A percentile compares a stretch with the other conserved stretches of the same genome.
Conservation (phyloP, 2,113 vertebrate genomes). For the Paedocypris sp. region DNA sequence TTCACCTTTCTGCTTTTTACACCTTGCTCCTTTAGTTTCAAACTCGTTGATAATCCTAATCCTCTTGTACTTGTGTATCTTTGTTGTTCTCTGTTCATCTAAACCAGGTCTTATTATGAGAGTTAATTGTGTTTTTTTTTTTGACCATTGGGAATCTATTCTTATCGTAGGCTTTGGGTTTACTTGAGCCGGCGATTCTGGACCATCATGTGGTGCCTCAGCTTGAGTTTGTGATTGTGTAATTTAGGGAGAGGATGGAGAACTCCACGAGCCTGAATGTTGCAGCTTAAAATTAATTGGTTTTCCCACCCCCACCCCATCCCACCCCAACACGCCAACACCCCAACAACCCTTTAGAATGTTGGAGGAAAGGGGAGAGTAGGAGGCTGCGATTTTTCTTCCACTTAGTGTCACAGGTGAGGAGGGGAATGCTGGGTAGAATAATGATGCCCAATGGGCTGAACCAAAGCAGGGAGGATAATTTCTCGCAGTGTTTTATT, state of each 20-base stretch:
- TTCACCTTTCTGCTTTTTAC: too few relatives aligned
- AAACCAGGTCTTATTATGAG: too few relatives aligned
- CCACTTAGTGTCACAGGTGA: conserved; percentile 42
- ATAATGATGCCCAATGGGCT: conserved; percentile 30
- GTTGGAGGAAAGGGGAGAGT: conserved; percentile 13
- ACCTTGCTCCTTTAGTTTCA: too few relatives aligned
- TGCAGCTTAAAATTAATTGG: conserved; percentile 48
- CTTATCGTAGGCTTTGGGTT: too few relatives aligned
- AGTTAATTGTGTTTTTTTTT: too few relatives aligned
- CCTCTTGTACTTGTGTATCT: too few relatives aligned
- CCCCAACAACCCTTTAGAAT: conserved; percentile 12
- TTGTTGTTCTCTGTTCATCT: too few relatives aligned
- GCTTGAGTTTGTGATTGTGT: conserved; percentile 36
- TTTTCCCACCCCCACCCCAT: conserved; percentile 26
- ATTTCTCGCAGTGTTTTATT: conserved; percentile 36
- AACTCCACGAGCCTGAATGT: conserved; percentile 33
- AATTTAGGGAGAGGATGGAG: conserved; percentile 39
- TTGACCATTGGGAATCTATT: too few relatives aligned
- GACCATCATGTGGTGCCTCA: not conserved
- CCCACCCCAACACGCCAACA: too few relatives aligned
- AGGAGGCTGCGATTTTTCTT: conserved; percentile 41
- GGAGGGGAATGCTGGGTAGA: conserved; percentile 27
- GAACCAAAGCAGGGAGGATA: conserved; percentile 14
- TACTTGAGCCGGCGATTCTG: too few relatives aligned
- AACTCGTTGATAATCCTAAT: too few relatives aligned